Conservation (phyloP, 2,797 vertebrate genomes). For the Acrossocheilus fasciatus region DNA sequence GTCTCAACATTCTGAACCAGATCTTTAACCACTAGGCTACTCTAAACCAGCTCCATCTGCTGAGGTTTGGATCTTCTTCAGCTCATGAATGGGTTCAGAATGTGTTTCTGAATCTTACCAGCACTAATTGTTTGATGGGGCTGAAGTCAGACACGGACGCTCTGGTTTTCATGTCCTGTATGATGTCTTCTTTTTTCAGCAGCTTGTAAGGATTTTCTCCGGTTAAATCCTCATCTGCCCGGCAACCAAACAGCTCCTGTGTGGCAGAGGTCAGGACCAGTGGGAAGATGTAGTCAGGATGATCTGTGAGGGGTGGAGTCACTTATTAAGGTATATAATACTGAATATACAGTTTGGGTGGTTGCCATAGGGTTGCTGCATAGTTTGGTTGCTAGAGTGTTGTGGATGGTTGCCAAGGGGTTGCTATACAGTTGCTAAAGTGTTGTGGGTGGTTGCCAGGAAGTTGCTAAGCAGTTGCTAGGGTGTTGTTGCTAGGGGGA, state of each 20-base stretch:
- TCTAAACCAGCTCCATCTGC: neutral
- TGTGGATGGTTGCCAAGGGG: neutral
- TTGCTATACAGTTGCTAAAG: neutral
- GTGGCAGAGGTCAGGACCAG: constrained; percentile 89
- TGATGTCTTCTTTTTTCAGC: constrained; percentile 87
- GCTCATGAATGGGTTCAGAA: neutral
- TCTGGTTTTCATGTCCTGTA: constrained; percentile 86
- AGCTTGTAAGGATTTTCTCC: constrained; percentile 84
- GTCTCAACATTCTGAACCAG: neutral
- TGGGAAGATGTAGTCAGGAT: constrained; percentile 87
- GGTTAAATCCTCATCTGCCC: constrained; percentile 84
- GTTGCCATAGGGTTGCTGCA: neutral
- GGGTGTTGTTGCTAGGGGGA: too few species aligned
- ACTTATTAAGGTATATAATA: neutral
- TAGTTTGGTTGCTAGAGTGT: neutral
- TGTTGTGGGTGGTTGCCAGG: too few species aligned
- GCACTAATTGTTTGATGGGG: constrained; percentile 83
- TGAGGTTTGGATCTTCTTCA: neutral
- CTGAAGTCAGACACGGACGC: constrained; percentile 91
- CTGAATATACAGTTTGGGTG: neutral
- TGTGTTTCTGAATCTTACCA: constrained; percentile 72
- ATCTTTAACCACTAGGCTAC: neutral
- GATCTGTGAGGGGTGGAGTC: constrained; percentile 71
- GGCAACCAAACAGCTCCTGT: constrained; percentile 89
- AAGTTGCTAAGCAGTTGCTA: neutral